A percentile compares a stretch with the other conserved stretches of the same genome.
These are phyloP conservation scores for Myioborus melanocephalus DNA, from an alignment of 2,797 vertebrate species.

Conservation along the genomic window DNA sequence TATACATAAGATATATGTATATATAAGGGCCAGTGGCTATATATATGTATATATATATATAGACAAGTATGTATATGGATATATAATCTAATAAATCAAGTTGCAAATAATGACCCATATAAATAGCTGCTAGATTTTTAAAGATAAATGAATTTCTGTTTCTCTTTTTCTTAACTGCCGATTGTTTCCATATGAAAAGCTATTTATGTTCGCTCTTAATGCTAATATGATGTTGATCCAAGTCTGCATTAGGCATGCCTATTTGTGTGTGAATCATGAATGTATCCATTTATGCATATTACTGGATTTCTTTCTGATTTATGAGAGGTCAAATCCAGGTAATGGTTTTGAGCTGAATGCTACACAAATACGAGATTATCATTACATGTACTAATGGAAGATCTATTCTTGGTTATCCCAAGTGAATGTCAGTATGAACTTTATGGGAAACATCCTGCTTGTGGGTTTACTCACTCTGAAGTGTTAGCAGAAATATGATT, in stretches of 20 bases:
- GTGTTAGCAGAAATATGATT: background rate
- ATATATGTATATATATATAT: too few relatives aligned
- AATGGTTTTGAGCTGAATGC: background rate
- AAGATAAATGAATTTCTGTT: background rate
- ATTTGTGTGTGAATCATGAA: background rate
- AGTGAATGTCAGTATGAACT: background rate
- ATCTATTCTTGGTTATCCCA: background rate
- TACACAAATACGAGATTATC: background rate
- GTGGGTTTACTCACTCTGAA: background rate
- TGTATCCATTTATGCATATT: background rate
- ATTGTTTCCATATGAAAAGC: background rate
- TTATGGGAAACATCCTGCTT: background rate
- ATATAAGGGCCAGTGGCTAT: background rate
- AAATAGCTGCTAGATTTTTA: background rate
- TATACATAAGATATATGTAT: background rate
- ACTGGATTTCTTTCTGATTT: background rate
- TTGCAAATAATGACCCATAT: background rate
- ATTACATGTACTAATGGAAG: background rate
- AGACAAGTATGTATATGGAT: fast-evolving
- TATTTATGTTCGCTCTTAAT: background rate
- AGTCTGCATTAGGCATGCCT: background rate
- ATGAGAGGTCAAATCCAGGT: background rate
- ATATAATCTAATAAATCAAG: background rate
- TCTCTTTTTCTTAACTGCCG: background rate
- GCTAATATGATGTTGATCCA: background rate